Percentiles rank a stretch among this genome's conserved stretches.
Evolutionary conservation across 2,113 vertebrate species (phyloP).

Genomic region (Anoplopoma fimbria): DNA sequence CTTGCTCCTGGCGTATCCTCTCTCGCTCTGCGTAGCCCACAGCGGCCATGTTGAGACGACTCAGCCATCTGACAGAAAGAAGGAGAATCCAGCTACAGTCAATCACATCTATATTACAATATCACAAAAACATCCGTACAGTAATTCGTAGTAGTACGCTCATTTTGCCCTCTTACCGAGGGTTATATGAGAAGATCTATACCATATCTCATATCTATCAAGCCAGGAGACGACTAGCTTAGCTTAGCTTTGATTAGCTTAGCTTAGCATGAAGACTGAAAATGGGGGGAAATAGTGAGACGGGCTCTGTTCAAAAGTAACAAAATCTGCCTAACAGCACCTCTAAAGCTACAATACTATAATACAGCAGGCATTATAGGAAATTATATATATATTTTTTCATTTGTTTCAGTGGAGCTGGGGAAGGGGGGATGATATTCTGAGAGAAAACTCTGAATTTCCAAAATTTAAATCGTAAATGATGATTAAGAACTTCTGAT

Average conservation of each 20-base stretch:
- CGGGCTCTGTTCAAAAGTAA: no score
- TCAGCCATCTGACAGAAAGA: conserved; percentile 90
- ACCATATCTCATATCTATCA: neutral
- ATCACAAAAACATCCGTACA: neutral
- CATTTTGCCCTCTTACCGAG: neutral
- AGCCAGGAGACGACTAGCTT: neutral
- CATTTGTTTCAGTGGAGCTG: no score
- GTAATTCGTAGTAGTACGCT: neutral
- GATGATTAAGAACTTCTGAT: no score
- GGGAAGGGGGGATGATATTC: no score
- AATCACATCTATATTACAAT: neutral
- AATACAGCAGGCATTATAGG: no score
- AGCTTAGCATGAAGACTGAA: no score
- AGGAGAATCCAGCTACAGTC: neutral
- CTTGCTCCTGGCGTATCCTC: conserved; percentile 96
- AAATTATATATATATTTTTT: no score
- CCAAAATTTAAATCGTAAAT: no score
- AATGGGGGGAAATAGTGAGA: no score
- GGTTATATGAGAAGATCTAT: neutral
- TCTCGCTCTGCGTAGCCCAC: conserved; percentile 95
- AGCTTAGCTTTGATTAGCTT: neutral
- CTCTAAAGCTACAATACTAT: no score
- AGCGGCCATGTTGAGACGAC: conserved; percentile 95
- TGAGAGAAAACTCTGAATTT: no score
- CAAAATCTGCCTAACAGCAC: no score